Base-by-base conservation (phyloP, 2,888 invertebrate species). In the Willowsia nigromaculata region DNA sequence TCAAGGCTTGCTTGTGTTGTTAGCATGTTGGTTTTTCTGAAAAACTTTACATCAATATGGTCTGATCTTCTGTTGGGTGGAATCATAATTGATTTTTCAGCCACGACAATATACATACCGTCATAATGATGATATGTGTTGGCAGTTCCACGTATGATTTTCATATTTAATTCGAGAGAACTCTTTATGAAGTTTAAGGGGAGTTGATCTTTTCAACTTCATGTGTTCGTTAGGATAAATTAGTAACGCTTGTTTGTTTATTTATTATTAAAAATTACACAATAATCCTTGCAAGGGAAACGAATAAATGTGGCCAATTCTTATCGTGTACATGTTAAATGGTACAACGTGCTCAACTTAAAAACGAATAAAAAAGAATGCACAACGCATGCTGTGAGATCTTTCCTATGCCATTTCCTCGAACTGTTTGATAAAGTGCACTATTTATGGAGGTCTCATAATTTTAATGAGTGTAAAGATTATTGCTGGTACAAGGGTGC, bases 201-300 rank as follows among this genome's bases (percentile, higher is more conserved):
- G 53, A 53, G 53, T 18, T 53, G 53, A 53, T 15, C 18, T 3
- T 27, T 25, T 62, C 27, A 62, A 53, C 7, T 18, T 18, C 22
- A 22, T 71, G 33, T 47, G 74, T 47, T 74, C 74, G 74, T 74
- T 74, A 74, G 22, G 74, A 47, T 74, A 62, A 62, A 62, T 62
- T 30, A 62, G 59, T 27, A 30, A 62, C 11, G 27, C 25, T 22
- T 56, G 56, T 22, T 22, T 56, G 6, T 22, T 62, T 27, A 18
- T 1, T 18, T 27, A 62, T 9, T 13, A 3, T 62, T 27, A 27
- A 22, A 5, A 27, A 62, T 1, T 7, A 27, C 9, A 27, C 27
- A 62, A 18, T 62, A 30, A 25, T 15, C 43, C 74, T 47, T 74
- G 22, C 5, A 53, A 53, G 22, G 11, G 18, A 71, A 15, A 9